These are phyloP conservation scores for Brachylomia viminalis DNA, from an alignment of 2,888 invertebrate genomes.

Conservation along the genomic window DNA sequence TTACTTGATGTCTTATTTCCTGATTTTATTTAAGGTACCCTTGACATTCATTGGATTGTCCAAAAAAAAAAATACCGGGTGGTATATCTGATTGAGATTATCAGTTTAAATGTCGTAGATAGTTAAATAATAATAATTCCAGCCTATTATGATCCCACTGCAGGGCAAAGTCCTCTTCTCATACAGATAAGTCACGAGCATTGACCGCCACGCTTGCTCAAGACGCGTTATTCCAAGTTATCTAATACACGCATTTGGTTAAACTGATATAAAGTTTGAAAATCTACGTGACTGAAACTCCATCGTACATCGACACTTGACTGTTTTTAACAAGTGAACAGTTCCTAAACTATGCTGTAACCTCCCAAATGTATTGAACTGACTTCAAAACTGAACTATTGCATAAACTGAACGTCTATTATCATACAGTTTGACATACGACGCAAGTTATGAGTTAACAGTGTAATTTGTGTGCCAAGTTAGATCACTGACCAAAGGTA, in stretches of 20 bases:
- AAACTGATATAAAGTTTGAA: not conserved
- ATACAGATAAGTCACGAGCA: no score
- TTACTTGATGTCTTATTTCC: not conserved
- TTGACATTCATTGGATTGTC: not conserved
- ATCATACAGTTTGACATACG: slow-evolving; percentile 60
- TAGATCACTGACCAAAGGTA: slow-evolving; percentile 73
- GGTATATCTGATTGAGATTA: not conserved
- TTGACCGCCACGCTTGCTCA: no score
- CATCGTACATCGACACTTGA: slow-evolving; percentile 2
- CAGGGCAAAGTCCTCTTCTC: no score
- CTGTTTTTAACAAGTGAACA: slow-evolving; percentile 3
- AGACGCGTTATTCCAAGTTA: not conserved
- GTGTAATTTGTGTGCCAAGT: slow-evolving; percentile 67
- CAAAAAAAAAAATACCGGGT: not conserved
- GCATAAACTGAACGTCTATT: slow-evolving; percentile 43
- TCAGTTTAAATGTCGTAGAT: not conserved
- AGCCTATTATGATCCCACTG: no score
- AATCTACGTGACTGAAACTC: not conserved
- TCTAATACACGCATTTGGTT: not conserved
- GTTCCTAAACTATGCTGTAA: not conserved
- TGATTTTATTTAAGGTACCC: not conserved
- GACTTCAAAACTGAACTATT: slow-evolving; percentile 35
- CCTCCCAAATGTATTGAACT: slow-evolving; percentile 34
- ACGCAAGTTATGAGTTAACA: slow-evolving; percentile 63
- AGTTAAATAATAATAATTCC: not conserved